Percentiles rank a stretch among this genome's conserved stretches.
phyloP scores from a whole-genome alignment of 2,113 vertebrate species.

The Marcusenius ussheri region DNA sequence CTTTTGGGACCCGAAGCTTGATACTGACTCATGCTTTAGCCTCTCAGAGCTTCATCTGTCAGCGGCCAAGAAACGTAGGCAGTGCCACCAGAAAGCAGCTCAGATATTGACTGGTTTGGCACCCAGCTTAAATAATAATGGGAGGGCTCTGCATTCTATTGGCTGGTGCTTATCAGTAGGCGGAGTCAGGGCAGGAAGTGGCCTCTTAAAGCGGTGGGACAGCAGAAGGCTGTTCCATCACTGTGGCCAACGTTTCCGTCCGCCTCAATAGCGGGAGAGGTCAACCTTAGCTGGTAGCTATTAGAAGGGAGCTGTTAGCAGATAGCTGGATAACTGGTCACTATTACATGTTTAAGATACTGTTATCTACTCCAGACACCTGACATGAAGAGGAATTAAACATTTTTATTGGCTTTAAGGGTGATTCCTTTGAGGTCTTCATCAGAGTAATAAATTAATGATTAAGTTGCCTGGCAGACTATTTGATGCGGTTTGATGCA shows the following conservation, averaged over 20 bases:
- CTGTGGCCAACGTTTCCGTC: neutral
- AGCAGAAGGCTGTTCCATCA: neutral
- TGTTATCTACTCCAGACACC: neutral
- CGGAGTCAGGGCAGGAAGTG: neutral
- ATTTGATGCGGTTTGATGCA: neutral
- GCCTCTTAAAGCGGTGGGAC: neutral
- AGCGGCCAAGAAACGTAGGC: neutral
- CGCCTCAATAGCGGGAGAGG: neutral
- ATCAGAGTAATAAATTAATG: neutral
- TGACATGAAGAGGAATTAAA: neutral
- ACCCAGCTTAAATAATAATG: neutral
- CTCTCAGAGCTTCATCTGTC: neutral
- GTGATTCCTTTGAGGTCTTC: neutral
- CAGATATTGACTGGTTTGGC: neutral
- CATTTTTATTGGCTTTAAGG: neutral
- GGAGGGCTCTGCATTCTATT: neutral
- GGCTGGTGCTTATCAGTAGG: neutral
- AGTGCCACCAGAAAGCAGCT: neutral
- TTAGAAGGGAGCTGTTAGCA: neutral
- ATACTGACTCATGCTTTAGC: neutral
- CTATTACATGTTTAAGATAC: neutral
- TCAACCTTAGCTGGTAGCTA: neutral
- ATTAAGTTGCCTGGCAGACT: neutral
- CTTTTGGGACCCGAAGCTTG: neutral
- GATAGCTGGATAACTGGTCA: neutral